Evolutionary conservation across 2,113 vertebrate genomes (phyloP).

Genomic region (Hydropotes inermis): DNA sequence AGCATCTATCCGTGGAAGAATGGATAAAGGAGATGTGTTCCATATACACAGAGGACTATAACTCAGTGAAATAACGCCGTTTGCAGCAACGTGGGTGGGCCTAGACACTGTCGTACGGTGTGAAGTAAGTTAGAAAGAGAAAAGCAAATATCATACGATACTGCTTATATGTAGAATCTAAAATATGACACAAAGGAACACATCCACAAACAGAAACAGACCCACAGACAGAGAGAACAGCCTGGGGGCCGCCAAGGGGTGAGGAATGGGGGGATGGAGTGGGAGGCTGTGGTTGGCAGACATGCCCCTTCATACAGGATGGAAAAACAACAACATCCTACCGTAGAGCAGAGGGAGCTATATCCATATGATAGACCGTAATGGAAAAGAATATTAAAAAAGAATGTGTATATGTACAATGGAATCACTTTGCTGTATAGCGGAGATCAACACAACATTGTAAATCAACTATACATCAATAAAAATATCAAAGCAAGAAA

Average conservation of each 20-base stretch:
- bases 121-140: not conserved
- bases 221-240: not conserved
- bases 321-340: not conserved
- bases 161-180: not conserved
- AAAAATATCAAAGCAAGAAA: not conserved
- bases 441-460: not conserved
- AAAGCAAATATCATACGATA: not conserved
- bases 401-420: not conserved
- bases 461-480: not conserved
- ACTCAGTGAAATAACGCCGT: not conserved
- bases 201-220: not conserved
- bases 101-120: not conserved
- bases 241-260: not conserved
- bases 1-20: rapidly evolving
- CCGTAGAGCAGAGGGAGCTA: not conserved
- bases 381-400: not conserved
- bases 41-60: rapidly evolving
- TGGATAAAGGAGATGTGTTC: not conserved
- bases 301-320: no score
- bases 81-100: not conserved
- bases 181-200: not conserved
- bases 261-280: not conserved
- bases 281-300: not conserved
- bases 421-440: not conserved
- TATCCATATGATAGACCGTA: not conserved